Percentiles rank a stretch among this genome's conserved stretches.
phyloP scores from a whole-genome alignment of 2,888 invertebrate genomes.

The Andrena bicolor region DNA sequence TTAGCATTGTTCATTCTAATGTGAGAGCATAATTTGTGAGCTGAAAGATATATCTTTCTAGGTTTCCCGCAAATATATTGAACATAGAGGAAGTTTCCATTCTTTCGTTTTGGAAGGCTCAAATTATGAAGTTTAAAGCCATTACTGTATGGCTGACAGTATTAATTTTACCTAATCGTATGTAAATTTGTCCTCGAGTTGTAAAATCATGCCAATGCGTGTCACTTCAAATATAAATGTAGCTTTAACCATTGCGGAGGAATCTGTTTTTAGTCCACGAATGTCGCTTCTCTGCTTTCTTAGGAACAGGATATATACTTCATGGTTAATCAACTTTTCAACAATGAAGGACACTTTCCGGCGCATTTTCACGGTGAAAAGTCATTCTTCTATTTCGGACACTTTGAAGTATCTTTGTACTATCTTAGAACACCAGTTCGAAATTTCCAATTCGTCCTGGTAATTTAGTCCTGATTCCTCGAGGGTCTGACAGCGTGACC shows the following conservation, averaged over 20 bases:
- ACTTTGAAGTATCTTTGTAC: background rate
- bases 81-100: too few relatives aligned
- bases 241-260: background rate
- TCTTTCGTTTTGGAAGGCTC: too few relatives aligned
- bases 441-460: constrained; percentile 38
- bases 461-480: constrained; percentile 10
- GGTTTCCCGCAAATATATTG: too few relatives aligned
- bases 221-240: background rate
- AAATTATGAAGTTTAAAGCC: too few relatives aligned
- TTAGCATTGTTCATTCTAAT: too few relatives aligned
- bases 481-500: constrained; percentile 57
- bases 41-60: too few relatives aligned
- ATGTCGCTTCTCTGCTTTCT: background rate
- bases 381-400: background rate
- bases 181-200: too few relatives aligned
- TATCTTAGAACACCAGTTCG: background rate
- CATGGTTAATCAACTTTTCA: background rate
- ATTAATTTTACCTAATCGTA: too few relatives aligned
- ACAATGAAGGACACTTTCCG: background rate
- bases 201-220: too few relatives aligned
- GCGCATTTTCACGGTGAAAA: background rate
- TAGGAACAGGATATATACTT: background rate
- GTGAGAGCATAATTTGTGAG: too few relatives aligned
- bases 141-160: too few relatives aligned
- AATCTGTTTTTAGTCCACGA: too few relatives aligned